Base-by-base conservation (phyloP, 2,113 vertebrate species). In the Hyla sarda region DNA sequence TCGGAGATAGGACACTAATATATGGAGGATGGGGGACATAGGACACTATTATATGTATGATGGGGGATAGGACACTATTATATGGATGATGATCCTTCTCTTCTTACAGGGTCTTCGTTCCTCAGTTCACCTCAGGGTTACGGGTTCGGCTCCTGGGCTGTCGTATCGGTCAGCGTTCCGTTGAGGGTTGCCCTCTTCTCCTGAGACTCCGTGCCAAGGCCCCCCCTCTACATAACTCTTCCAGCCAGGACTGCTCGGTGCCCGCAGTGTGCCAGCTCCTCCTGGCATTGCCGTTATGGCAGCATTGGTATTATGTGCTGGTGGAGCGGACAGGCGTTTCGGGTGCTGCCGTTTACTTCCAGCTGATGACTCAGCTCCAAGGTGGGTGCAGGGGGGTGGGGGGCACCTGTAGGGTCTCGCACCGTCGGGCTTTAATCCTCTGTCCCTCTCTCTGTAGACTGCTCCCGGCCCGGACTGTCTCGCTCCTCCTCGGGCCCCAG, bases 281-380 rank as follows among this genome's bases (percentile, higher is more conserved):
- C 16, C 90, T 97, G 77, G 91, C 93, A 0, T 90, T 96, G 52
- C 96, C 98, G 21, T 95, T 96, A 87, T 99, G 98, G 98, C 97
- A 98, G 71, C 96, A 97, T 84, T 99, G 98, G 98, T 97, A 98
- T 94, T 99, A 99, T 1, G 94, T 99, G 88, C 94, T 97, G 78
- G 96, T 99, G 92, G 98, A 99, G 93, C 93, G 93, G 87, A 94
- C 95, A 85, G 92, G 94, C 0, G 94, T 93, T 2, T 88, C 88
- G 34, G 93, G 91, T 0, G 92, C 93, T 65, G 92, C 94, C 0
- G 6, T 99, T 88, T 95, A 93, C 90, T 99, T 99, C 92, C 97
- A 96, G 91, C 95, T 99, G 25, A 95, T 93, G 0, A 95, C 98
- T 75, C 95, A 96, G 88, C 91, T 99, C 69, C 97, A 95, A 95